A percentile compares a stretch with the other conserved stretches of the same genome.
Evolutionary conservation across 2,888 invertebrate species (phyloP).

Genomic region (Drosophila planitibia): DNA sequence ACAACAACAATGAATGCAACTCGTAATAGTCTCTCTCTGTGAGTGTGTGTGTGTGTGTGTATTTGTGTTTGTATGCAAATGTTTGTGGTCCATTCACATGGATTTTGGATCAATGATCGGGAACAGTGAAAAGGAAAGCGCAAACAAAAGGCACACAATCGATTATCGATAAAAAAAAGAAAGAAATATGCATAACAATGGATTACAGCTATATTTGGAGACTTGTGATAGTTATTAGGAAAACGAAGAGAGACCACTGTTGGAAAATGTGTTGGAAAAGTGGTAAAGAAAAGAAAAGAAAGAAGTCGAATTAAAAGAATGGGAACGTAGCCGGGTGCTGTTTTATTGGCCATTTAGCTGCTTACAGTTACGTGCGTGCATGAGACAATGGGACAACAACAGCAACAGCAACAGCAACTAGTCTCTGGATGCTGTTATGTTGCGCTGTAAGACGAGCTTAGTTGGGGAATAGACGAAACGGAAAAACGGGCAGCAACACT

Average conservation of each 20-base stretch:
- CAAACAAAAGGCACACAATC: slow-evolving; percentile 6
- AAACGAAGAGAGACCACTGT: slow-evolving; percentile 2
- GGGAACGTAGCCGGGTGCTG: slow-evolving; percentile 46
- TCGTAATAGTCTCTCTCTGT: slow-evolving; percentile 22
- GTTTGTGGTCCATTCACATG: slow-evolving; percentile 32
- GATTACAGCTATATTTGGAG: slow-evolving; percentile 41
- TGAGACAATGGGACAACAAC: slow-evolving; percentile 65
- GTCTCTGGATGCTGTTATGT: slow-evolving; percentile 46
- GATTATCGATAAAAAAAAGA: slow-evolving; percentile 16
- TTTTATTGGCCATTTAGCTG: slow-evolving; percentile 77
- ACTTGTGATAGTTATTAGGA: slow-evolving; percentile 14
- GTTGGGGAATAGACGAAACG: slow-evolving; percentile 33
- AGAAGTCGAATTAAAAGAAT: slow-evolving; percentile 29
- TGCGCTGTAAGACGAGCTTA: slow-evolving; percentile 39
- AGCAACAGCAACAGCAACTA: slow-evolving; percentile 1
- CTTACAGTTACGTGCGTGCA: slow-evolving; percentile 77
- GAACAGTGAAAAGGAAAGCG: slow-evolving; percentile 56
- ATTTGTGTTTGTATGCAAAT: slow-evolving; percentile 14
- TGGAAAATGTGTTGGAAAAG: slow-evolving; percentile 34
- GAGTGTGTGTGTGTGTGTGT: slow-evolving; percentile 2
- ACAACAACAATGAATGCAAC: slow-evolving; percentile 29
- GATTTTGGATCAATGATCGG: slow-evolving; percentile 30
- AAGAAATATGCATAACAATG: slow-evolving; percentile 54
- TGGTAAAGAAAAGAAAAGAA: not conserved
- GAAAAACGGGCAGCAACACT: slow-evolving; percentile 48